Evolutionary conservation across 1,140 invertebrate genomes (phyloP).

Genomic region (Himalopsyche phryganea): DNA sequence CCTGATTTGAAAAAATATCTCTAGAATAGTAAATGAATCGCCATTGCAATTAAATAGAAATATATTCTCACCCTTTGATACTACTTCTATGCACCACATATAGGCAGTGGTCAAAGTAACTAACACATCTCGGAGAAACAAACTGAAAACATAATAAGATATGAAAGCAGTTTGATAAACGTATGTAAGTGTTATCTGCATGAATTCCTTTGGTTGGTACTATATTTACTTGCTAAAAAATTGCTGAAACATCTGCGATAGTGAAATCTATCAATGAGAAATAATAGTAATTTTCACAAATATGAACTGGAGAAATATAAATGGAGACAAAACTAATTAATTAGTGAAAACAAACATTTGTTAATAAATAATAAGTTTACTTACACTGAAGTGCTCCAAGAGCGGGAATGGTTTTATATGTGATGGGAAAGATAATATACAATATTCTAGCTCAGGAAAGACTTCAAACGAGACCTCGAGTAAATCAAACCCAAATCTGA

Average conservation of each 20-base stretch:
- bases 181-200: background rate
- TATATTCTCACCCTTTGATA: slow-evolving; percentile 39
- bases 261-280: too few species aligned
- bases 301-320: too few species aligned
- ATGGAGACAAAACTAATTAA: too few species aligned
- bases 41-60: background rate
- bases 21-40: background rate
- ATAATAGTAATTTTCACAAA: too few species aligned
- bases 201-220: too few species aligned
- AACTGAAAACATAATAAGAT: slow-evolving; percentile 40
- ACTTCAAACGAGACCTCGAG: slow-evolving; percentile 62
- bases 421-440: slow-evolving; percentile 60
- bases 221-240: too few species aligned
- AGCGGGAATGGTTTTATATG: slow-evolving; percentile 57
- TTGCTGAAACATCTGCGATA: too few species aligned
- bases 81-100: slow-evolving; percentile 56
- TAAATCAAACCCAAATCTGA: slow-evolving; percentile 52
- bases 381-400: slow-evolving; percentile 62
- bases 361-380: too few species aligned
- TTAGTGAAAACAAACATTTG: too few species aligned
- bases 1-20: background rate
- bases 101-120: slow-evolving; percentile 54
- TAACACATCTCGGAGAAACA: slow-evolving; percentile 50
- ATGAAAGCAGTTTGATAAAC: background rate
- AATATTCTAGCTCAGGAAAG: slow-evolving; percentile 65